Conservation (phyloP, 1,140 invertebrate species). For the Sycobia sp. region DNA sequence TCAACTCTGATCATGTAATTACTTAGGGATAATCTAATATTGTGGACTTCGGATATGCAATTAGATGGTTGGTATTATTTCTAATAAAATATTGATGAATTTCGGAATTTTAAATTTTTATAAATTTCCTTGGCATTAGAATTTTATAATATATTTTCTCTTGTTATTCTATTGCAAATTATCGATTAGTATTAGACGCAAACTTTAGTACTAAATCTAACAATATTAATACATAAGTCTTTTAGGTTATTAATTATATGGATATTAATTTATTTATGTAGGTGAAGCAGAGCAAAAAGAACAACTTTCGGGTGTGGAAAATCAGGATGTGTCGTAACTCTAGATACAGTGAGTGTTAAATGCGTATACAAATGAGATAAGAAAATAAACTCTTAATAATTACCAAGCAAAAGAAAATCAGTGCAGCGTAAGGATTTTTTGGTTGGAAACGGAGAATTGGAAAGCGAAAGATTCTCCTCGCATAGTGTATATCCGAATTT, state of each 20-base stretch:
- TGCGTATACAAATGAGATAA: slow-evolving; percentile 60
- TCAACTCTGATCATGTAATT: slow-evolving; percentile 99
- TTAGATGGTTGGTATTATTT: slow-evolving; percentile 82
- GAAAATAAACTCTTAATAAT: slow-evolving; percentile 62
- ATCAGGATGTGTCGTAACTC: slow-evolving; percentile 90
- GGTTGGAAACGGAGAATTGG: slow-evolving; percentile 48
- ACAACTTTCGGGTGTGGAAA: slow-evolving; percentile 87
- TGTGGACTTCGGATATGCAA: slow-evolving; percentile 98
- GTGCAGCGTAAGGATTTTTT: slow-evolving; percentile 53
- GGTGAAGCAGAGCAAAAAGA: slow-evolving; percentile 87
- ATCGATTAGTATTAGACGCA: no score
- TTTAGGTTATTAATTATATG: no score
- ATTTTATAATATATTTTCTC: no score
- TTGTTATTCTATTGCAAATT: no score
- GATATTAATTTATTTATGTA: slow-evolving; percentile 44
- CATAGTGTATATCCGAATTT: slow-evolving; percentile 40
- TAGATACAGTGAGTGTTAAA: slow-evolving; percentile 58
- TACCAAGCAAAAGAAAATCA: slow-evolving; percentile 59
- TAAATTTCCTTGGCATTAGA: no score
- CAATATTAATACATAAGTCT: no score
- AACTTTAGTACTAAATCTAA: no score
- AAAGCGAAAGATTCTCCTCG: slow-evolving; percentile 37
- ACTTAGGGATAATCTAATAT: slow-evolving; percentile 95
- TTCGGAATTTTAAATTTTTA: no score
- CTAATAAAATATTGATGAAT: no score